Base-by-base conservation (phyloP, 2,113 vertebrate genomes). In the Pomatorhinus ruficollis region DNA sequence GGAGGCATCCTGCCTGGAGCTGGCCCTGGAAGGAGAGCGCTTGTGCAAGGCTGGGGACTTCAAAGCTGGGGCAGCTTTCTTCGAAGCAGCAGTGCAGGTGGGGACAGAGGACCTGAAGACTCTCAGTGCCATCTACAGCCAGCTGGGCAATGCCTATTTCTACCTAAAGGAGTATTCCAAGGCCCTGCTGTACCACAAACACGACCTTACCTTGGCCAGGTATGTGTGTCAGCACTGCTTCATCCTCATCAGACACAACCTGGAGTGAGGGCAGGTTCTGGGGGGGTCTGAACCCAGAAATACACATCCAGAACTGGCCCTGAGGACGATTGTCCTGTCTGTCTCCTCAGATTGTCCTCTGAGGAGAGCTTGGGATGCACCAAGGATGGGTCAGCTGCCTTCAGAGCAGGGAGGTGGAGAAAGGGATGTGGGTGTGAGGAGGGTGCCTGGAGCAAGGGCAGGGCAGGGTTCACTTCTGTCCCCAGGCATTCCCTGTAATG, bases 41-140 rank as follows among this genome's bases (percentile, higher is more conserved):
- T 95, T 99, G 24, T 99, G 99, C 97, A 99, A 99, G 94, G 98
- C 98, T 0, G 99, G 99, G 1, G 99, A 99, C 97, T 99, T 99
- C 97, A 99, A 98, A 97, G 98, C 98, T 0, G 99, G 99, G 1
- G 99, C 98, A 44, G 98, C 98, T 2, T 99, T 99, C 98, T 99
- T 99, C 0, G 99, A 99, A 97, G 99, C 99, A 0, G 99, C 99
- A 0, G 99, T 99, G 64, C 99, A 99, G 92, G 99, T 99, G 54
- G 99, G 99, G 59, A 99, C 99, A 0, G 99, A 99, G 95, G 99
- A 99, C 95, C 97, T 99, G 93, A 99, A 99, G 98, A 99, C 99
- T 4, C 98, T 99, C 83, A 99, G 99, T 72, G 99, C 99, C 97
- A 99, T 99, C 98, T 99, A 99, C 97, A 99, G 99, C 97, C 99